Conservation (phyloP, 2,113 vertebrate genomes). For the Stigmatopora argus region DNA sequence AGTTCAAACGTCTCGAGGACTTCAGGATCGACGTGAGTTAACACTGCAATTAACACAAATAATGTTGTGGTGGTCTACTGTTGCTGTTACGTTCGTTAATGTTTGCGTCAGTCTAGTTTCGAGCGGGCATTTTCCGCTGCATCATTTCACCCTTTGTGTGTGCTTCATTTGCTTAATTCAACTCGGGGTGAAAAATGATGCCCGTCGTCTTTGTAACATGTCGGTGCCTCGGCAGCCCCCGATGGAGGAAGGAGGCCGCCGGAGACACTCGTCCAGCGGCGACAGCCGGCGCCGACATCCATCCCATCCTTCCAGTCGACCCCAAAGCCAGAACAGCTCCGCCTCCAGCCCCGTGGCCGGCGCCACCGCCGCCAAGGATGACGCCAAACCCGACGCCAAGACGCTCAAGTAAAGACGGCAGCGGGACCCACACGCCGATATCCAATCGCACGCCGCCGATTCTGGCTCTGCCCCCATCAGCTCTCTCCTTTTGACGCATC, state of each 20-base stretch:
- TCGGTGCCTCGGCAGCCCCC: conserved; percentile 75
- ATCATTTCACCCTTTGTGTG: too few relatives aligned
- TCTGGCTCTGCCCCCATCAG: conserved; percentile 5
- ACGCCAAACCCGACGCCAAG: conserved; percentile 77
- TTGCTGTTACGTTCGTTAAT: too few relatives aligned
- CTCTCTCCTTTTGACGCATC: conserved; percentile 5
- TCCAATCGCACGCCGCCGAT: conserved; percentile 33
- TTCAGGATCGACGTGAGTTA: conserved; percentile 94
- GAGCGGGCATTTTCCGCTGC: too few relatives aligned
- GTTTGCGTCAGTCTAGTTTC: too few relatives aligned
- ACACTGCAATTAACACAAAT: too few relatives aligned
- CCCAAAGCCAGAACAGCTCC: conserved; percentile 62
- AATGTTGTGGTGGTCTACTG: too few relatives aligned
- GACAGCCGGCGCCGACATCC: conserved; percentile 86
- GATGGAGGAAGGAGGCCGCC: conserved; percentile 88
- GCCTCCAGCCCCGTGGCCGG: conserved; percentile 59
- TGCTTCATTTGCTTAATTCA: too few relatives aligned
- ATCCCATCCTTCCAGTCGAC: conserved; percentile 81
- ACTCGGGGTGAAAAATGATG: too few relatives aligned
- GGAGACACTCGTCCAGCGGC: conserved; percentile 78
- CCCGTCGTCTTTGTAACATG: background rate
- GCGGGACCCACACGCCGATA: conserved; percentile 53
- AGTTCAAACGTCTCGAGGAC: conserved; percentile 95
- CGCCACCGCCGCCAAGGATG: conserved; percentile 67
- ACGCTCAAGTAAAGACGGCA: conserved; percentile 60